Conservation (phyloP, 2,888 invertebrate species). For the Choristoneura rosaceana region DNA sequence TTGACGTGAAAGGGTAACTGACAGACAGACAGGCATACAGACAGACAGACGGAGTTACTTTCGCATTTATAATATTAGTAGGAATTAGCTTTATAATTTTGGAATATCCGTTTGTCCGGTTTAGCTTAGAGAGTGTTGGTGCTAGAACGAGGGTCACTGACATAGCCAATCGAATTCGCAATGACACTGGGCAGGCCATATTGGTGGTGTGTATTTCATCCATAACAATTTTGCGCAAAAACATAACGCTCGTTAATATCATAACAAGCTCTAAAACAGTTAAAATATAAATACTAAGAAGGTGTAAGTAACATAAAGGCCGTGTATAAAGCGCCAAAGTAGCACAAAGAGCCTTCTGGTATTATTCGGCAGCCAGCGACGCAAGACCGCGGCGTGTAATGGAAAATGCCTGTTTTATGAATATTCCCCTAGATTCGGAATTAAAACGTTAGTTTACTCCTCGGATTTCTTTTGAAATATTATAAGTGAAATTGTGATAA, state of each 20-base stretch:
- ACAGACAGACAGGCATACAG: too few relatives aligned
- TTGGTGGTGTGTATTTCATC: too few relatives aligned
- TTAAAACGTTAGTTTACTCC: conserved; percentile 1
- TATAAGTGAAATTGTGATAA: too few relatives aligned
- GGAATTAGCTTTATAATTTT: too few relatives aligned
- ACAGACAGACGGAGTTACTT: too few relatives aligned
- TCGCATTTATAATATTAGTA: too few relatives aligned
- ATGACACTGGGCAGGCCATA: too few relatives aligned
- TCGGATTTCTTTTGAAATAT: not conserved
- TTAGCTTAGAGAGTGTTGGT: too few relatives aligned
- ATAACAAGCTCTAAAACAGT: not conserved
- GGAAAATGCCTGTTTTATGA: conserved; percentile 23
- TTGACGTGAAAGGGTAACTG: too few relatives aligned
- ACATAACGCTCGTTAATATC: not conserved
- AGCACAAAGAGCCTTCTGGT: not conserved
- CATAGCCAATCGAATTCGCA: too few relatives aligned
- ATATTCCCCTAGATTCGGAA: conserved; percentile 10
- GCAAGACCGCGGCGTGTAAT: conserved; percentile 13
- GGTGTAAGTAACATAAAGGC: not conserved
- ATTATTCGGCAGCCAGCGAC: conserved; percentile 1
- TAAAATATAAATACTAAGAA: not conserved
- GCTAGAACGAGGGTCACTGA: too few relatives aligned
- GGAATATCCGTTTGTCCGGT: too few relatives aligned
- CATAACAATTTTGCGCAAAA: not conserved
- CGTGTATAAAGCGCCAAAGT: not conserved